Evolutionary conservation across 2,113 vertebrate genomes (phyloP).

Genomic region (Poecilia latipinna): DNA sequence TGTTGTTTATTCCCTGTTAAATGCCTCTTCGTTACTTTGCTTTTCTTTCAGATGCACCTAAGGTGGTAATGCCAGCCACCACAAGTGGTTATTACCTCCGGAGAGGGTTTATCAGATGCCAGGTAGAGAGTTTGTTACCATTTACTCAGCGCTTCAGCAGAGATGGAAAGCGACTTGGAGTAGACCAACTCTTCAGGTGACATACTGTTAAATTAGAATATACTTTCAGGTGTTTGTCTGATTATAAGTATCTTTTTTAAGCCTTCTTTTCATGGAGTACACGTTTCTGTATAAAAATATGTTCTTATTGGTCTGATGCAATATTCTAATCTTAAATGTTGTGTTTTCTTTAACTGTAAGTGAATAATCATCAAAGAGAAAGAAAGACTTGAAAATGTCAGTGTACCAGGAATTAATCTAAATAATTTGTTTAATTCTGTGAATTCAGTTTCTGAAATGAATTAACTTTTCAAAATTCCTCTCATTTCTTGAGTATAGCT

Average conservation of each 20-base stretch:
- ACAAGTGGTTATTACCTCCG: slow-evolving; percentile 94
- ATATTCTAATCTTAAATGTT: background rate
- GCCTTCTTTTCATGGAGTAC: too few relatives aligned
- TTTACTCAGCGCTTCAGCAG: slow-evolving; percentile 88
- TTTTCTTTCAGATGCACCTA: slow-evolving; percentile 81
- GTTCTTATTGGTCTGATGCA: background rate
- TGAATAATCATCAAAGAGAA: background rate
- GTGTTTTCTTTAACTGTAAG: background rate
- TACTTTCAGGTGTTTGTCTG: too few relatives aligned
- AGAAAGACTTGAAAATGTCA: background rate
- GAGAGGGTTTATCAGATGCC: slow-evolving; percentile 84
- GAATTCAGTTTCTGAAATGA: too few relatives aligned
- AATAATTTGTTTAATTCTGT: background rate
- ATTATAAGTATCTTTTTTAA: background rate
- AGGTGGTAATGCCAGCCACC: slow-evolving; percentile 86
- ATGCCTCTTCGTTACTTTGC: background rate
- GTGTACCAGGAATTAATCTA: background rate
- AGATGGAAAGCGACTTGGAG: slow-evolving; percentile 86
- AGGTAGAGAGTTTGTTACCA: slow-evolving; percentile 91
- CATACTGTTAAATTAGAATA: background rate
- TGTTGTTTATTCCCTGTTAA: background rate
- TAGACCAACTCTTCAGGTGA: slow-evolving; percentile 91
- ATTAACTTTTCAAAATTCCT: too few relatives aligned
- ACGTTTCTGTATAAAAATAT: background rate
- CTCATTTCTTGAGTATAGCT: too few relatives aligned